These are phyloP conservation scores for Anhinga rufa DNA, from an alignment of 2,113 vertebrate genomes.

Conservation along the genomic window DNA sequence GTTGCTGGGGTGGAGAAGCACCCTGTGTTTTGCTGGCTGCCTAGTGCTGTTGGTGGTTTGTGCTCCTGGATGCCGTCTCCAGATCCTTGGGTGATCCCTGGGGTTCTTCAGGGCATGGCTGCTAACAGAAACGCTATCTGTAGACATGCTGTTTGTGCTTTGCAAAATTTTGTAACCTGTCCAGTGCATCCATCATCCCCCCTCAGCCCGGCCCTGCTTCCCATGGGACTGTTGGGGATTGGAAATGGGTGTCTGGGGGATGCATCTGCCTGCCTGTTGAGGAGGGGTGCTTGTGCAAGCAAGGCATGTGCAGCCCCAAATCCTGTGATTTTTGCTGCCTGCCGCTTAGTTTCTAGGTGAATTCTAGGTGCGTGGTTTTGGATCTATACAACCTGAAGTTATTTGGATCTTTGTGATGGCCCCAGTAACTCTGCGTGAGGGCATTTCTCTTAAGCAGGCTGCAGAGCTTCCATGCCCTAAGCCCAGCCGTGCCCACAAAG, in stretches of 20 bases:
- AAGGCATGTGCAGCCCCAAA: not conserved
- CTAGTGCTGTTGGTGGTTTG: not conserved
- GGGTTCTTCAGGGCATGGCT: not conserved
- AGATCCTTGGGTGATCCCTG: not conserved
- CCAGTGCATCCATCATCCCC: too few relatives aligned
- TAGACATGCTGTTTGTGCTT: not conserved
- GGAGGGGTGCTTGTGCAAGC: not conserved
- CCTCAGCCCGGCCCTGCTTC: not conserved
- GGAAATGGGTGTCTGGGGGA: not conserved
- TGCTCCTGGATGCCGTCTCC: not conserved
- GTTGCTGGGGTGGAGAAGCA: not conserved
- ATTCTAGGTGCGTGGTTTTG: not conserved
- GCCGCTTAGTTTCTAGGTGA: not conserved
- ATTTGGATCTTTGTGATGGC: not conserved
- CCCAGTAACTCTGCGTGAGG: not conserved
- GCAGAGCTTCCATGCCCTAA: not conserved
- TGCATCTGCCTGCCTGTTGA: not conserved
- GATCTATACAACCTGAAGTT: not conserved
- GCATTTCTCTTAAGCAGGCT: not conserved
- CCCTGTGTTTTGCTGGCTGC: not conserved
- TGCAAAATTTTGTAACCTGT: not conserved
- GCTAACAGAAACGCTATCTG: not conserved
- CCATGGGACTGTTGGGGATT: fast-evolving
- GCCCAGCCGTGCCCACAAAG: not conserved
- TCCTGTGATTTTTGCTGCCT: not conserved